Conservation (phyloP, 2,113 vertebrate genomes). For the Balaeniceps rex region DNA sequence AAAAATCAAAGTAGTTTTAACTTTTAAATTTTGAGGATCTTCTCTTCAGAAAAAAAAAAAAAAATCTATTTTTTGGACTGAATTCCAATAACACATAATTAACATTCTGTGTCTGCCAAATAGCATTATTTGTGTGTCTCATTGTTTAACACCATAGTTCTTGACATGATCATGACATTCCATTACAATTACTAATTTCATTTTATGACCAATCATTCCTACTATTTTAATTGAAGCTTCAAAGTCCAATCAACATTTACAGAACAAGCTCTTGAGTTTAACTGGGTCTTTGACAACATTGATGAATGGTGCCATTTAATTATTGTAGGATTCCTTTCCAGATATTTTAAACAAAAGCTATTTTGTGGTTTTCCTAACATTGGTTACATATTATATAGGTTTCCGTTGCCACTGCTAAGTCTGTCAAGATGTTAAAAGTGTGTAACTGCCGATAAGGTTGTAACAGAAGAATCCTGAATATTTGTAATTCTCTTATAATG, state of each 20-base stretch:
- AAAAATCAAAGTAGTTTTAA: neutral
- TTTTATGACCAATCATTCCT: neutral
- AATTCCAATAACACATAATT: neutral
- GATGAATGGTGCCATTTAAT: neutral
- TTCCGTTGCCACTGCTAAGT: neutral
- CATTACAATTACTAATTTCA: neutral
- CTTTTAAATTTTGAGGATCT: neutral
- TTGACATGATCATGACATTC: neutral
- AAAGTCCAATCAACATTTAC: neutral
- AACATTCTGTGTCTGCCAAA: neutral
- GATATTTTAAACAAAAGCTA: neutral
- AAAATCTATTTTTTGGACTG: neutral
- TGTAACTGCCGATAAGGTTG: neutral
- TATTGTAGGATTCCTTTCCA: neutral
- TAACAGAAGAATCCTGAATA: neutral
- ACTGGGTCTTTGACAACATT: neutral
- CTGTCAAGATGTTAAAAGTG: neutral
- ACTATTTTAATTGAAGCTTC: neutral
- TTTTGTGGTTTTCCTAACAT: neutral
- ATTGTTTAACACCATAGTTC: neutral
- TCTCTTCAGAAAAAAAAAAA: neutral
- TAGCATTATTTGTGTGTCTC: neutral
- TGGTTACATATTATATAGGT: neutral
- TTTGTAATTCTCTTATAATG: neutral
- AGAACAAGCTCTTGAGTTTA: neutral